Conservation (phyloP, 30 jellyfish, hydroid and myxozoan genomes). For the Calvadosia cruxmelitensis region DNA sequence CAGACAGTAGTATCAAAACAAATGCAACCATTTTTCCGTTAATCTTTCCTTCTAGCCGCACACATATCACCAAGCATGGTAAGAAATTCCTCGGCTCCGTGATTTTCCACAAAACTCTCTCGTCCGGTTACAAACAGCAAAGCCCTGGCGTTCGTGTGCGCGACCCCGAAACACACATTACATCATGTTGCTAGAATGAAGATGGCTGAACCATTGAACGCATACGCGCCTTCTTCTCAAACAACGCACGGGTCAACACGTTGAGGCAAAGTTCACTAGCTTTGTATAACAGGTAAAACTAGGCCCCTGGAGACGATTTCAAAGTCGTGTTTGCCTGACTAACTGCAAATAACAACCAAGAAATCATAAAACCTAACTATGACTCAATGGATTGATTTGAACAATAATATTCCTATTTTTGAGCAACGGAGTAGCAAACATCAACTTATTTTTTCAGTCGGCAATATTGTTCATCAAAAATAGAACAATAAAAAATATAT, state of each 20-base stretch:
- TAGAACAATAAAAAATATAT: no score
- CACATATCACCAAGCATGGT: neutral
- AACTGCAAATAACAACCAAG: neutral
- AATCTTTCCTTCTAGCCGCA: neutral
- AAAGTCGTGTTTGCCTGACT: neutral
- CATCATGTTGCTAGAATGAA: neutral
- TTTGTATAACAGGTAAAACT: neutral
- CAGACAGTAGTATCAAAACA: no score
- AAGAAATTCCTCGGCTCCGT: neutral
- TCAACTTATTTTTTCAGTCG: no score
- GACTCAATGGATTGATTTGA: neutral
- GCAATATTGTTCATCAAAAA: no score
- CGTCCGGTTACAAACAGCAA: neutral
- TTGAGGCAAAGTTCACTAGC: neutral
- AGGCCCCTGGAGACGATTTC: neutral
- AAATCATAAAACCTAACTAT: neutral
- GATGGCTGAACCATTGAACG: neutral
- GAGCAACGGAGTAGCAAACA: neutral
- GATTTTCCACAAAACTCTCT: neutral
- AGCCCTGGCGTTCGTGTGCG: neutral
- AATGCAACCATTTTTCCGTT: no score
- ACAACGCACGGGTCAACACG: constrained; percentile 1
- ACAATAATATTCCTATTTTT: no score
- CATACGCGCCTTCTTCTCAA: neutral
- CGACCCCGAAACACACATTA: constrained; percentile 1